Base-by-base conservation (phyloP, 2,113 vertebrate species). In the Balaenoptera acutorostrata region DNA sequence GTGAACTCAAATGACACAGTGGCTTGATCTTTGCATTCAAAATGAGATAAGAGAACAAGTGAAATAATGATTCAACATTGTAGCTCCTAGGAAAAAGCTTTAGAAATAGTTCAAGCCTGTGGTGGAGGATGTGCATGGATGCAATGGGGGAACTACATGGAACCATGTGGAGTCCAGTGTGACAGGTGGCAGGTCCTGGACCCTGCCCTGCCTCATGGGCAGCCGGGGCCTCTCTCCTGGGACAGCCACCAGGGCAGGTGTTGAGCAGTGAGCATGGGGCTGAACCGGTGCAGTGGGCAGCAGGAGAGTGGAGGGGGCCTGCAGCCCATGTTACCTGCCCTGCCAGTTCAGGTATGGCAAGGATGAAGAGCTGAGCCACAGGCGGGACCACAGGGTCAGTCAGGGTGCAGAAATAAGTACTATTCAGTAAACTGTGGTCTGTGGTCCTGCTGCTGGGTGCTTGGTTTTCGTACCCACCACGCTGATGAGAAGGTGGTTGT, bases 401-500 rank as follows among this genome's bases (percentile, higher is more conserved):
- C 11, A 6, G 33, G 0, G 39, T 18, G 15, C 17, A 33, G 55
- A 21, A 13, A 20, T 59, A 39, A 77, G 25, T 5, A 41, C 36
- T 15, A 10, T 20, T 9, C 3, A 11, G 8, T 31, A 33, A 33
- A 4, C 33, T 6, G 39, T 44, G 25, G 0, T 23, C 2, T 27
- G 49, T 23, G 33, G 74, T 36, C 25, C n/a, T 46, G 46, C 6
- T 27, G 75, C 25, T 33, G 63, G 13, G 27, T n/a, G 17, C 27
- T 59, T 2, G 1, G 52, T 6, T 46, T 66, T 39, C 8, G 0
- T 41, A n/a, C 21, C 46, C n/a, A 39, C 31, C 21, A 5, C 0
- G 0, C 41, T 0, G 1, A 99, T 98, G 99, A 98, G 95, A 98
- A 97, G 0, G 99, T 99, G 33, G 98, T 99, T 93, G 66, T 99